Conservation (phyloP, 2,888 invertebrate species). For the Iselma pallidipennis region DNA sequence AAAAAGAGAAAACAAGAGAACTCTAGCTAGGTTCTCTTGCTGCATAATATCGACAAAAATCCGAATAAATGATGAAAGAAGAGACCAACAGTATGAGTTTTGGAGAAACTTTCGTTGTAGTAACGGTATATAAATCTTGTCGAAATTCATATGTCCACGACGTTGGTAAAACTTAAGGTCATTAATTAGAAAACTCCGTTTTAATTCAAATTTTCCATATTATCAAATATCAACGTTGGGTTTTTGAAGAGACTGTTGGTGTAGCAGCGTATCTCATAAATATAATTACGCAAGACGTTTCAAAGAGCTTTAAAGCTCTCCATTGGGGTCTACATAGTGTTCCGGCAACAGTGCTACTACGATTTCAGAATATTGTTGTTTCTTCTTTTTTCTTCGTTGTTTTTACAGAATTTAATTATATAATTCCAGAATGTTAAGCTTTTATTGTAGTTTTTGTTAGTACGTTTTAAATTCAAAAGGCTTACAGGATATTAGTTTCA, state of each 20-base stretch:
- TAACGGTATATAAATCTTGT: constrained; percentile 24
- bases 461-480: background rate
- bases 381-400: background rate
- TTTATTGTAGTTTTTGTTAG: no score
- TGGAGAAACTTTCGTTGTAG: constrained; percentile 18
- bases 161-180: constrained; percentile 2
- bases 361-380: no score
- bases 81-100: no score
- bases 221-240: background rate
- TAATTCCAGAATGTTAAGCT: no score
- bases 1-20: no score
- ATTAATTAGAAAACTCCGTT: background rate
- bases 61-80: no score
- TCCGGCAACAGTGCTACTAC: no score
- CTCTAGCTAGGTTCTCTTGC: constrained; percentile 20
- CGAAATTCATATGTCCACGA: background rate
- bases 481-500: background rate
- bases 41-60: constrained; percentile 32
- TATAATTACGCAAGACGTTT: background rate
- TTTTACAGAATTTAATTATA: background rate
- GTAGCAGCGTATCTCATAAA: background rate
- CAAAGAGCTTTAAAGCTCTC: background rate
- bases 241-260: background rate
- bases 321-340: no score
- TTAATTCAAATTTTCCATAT: background rate